Conservation (phyloP, 1,140 invertebrate species). For the Bombus superbus region DNA sequence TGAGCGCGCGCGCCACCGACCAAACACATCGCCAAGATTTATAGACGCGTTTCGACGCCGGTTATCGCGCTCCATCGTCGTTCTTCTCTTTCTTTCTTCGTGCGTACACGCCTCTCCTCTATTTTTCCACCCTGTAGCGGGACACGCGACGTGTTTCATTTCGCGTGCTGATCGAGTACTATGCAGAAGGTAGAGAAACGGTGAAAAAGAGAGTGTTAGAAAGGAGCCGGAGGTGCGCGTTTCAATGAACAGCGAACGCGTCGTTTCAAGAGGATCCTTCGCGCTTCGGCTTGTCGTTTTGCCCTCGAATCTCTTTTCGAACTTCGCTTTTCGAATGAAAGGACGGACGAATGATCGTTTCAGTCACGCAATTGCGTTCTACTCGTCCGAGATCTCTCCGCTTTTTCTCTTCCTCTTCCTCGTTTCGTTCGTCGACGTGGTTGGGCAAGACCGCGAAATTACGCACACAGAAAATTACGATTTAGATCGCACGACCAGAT, state of each 20-base stretch:
- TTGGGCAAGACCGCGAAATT: neutral
- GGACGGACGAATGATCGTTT: neutral
- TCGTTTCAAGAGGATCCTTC: neutral
- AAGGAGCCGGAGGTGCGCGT: neutral
- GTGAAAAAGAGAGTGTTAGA: neutral
- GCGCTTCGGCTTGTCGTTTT: neutral
- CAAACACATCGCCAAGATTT: conserved; percentile 46
- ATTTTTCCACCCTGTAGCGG: conserved; percentile 3
- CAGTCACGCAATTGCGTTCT: conserved; percentile 15
- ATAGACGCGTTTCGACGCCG: conserved; percentile 29
- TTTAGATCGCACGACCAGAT: conserved; percentile 32
- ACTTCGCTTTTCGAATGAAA: neutral
- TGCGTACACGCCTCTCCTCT: neutral
- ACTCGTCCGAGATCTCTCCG: neutral
- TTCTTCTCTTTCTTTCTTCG: neutral
- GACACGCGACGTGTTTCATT: conserved; percentile 23
- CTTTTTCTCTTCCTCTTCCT: neutral
- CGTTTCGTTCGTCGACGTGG: neutral
- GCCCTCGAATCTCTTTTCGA: neutral
- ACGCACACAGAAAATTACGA: conserved; percentile 27
- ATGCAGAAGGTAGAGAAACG: too few relatives aligned
- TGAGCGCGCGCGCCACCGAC: neutral
- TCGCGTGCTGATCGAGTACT: neutral
- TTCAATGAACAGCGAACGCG: neutral
- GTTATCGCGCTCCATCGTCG: neutral